These are phyloP conservation scores for Rhadinocentrus ornatus DNA, from an alignment of 2,797 vertebrate genomes.

Conservation along the genomic window DNA sequence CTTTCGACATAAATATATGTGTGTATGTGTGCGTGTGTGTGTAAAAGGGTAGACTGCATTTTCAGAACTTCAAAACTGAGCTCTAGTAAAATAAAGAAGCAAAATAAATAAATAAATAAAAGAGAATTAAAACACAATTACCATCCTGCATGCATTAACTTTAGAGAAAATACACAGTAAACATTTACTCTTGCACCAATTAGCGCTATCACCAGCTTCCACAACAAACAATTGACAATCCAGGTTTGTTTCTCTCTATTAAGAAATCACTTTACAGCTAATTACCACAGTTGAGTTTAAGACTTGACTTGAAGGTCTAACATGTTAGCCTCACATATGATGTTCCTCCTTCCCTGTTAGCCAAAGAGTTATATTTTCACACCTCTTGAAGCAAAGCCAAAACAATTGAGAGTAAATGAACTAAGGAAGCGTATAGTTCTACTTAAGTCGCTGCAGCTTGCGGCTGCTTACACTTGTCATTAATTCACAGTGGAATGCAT, in stretches of 20 bases:
- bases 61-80: background rate
- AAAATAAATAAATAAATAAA: background rate
- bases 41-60: background rate
- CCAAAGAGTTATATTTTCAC: slow-evolving; percentile 10
- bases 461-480: slow-evolving; percentile 28
- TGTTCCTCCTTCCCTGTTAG: background rate
- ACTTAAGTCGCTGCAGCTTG: slow-evolving; percentile 15
- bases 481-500: slow-evolving; percentile 49
- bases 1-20: background rate
- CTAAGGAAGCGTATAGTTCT: background rate
- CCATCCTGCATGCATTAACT: slow-evolving; percentile 21
- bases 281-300: slow-evolving; percentile 44
- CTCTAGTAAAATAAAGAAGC: slow-evolving; percentile 2
- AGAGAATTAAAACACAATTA: slow-evolving; percentile 26
- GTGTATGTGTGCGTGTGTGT: background rate
- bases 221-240: slow-evolving; percentile 25
- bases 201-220: slow-evolving; percentile 28
- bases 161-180: slow-evolving; percentile 33
- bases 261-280: slow-evolving; percentile 38
- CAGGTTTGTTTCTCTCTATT: slow-evolving; percentile 48
- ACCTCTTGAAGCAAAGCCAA: slow-evolving; percentile 18
- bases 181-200: slow-evolving; percentile 51
- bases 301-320: slow-evolving; percentile 28
- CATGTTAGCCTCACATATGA: slow-evolving; percentile 27
- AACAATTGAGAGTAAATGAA: background rate